Conservation (phyloP, 2,888 invertebrate species). For the Chirona hameri region DNA sequence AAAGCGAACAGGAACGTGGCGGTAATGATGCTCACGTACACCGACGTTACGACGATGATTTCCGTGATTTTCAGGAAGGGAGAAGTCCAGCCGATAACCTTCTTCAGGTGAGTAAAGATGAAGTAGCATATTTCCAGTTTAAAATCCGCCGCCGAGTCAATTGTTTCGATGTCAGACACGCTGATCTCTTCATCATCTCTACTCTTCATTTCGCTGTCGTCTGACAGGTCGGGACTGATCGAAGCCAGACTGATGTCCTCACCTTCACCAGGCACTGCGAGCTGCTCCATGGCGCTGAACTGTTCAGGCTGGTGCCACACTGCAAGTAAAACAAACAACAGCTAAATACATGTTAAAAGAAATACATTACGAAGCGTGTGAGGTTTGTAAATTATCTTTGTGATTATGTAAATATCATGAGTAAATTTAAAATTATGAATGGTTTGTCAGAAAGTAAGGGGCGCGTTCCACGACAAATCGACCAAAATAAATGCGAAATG, state of each 20-base stretch:
- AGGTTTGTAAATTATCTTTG: too few species aligned
- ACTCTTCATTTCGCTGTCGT: neutral
- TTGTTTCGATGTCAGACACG: neutral
- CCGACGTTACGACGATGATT: neutral
- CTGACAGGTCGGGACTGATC: neutral
- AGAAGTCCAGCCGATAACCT: neutral
- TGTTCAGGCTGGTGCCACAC: too few species aligned
- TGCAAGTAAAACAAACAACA: too few species aligned
- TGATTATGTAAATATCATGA: too few species aligned
- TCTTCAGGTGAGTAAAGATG: neutral
- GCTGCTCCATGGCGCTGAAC: neutral
- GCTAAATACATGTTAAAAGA: too few species aligned
- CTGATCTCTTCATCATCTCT: neutral
- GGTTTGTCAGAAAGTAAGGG: too few species aligned
- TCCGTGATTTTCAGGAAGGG: neutral
- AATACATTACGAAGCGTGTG: too few species aligned
- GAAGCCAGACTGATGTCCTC: neutral
- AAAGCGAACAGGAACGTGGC: neutral
- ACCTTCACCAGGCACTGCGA: neutral
- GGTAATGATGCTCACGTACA: neutral
- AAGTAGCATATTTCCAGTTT: neutral
- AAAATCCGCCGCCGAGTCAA: neutral
- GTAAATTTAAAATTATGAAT: too few species aligned
- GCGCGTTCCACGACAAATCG: too few species aligned
- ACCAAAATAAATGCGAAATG: too few species aligned